These are phyloP conservation scores for Platysteira castanea DNA, from an alignment of 2,113 vertebrate genomes.

Conservation along the genomic window DNA sequence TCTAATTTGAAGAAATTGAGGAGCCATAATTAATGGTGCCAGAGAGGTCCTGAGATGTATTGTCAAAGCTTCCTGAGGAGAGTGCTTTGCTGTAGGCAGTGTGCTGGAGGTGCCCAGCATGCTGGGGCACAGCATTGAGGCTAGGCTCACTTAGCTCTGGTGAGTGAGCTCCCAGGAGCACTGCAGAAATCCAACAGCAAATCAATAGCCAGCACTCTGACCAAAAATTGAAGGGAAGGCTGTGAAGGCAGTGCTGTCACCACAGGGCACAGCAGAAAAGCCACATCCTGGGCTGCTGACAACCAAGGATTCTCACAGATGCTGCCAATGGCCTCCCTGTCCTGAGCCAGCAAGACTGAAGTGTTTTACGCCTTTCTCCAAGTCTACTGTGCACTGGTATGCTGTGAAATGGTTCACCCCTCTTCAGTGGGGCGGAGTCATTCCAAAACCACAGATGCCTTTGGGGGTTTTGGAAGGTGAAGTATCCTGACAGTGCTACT, in stretches of 20 bases:
- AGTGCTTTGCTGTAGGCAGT: not conserved
- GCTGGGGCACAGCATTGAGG: rapidly evolving
- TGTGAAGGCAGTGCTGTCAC: not conserved
- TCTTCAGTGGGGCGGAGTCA: not conserved
- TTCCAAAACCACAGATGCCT: not conserved
- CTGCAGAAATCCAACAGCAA: not conserved
- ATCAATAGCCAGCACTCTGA: not conserved
- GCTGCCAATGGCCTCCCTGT: rapidly evolving
- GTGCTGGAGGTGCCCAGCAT: not conserved
- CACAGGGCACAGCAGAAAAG: not conserved
- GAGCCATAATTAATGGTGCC: not conserved
- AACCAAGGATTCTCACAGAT: not conserved
- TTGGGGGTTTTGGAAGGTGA: not conserved
- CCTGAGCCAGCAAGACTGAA: rapidly evolving
- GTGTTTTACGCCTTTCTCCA: not conserved
- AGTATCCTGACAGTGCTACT: rapidly evolving
- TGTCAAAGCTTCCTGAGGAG: not conserved
- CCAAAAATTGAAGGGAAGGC: not conserved
- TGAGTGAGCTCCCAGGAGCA: rapidly evolving
- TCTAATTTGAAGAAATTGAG: slow-evolving; percentile 29
- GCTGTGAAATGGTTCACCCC: not conserved
- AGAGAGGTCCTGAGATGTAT: not conserved
- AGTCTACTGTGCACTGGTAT: rapidly evolving
- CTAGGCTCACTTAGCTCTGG: not conserved
- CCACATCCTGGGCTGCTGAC: not conserved